Evolutionary conservation across 2,797 vertebrate genomes (phyloP).

Genomic region (Hippopotamyrus pictus): DNA sequence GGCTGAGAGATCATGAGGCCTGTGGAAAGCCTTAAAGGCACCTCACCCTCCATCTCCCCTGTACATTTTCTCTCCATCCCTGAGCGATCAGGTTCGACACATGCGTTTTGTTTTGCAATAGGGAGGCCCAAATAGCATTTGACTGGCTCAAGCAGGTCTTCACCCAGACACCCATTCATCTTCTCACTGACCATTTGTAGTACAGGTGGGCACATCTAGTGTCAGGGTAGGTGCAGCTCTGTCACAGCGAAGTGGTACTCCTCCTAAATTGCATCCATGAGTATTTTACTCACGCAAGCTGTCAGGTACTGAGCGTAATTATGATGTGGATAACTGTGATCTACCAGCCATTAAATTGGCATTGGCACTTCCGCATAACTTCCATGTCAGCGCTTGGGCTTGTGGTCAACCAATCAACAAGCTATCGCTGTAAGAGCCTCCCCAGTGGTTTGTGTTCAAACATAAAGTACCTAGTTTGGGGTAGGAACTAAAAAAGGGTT

Average conservation of each 20-base stretch:
- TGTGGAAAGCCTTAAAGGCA: not conserved
- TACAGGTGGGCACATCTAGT: not conserved
- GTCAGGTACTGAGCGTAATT: not conserved
- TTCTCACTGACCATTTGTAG: not conserved
- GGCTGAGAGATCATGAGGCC: not conserved
- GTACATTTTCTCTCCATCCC: not conserved
- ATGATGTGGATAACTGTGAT: not conserved
- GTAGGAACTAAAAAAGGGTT: not conserved
- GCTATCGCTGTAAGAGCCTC: not conserved
- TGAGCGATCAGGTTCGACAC: not conserved
- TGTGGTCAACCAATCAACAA: not conserved
- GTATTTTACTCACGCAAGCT: not conserved
- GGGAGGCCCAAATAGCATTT: not conserved
- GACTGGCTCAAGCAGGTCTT: not conserved
- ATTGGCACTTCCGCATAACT: not conserved
- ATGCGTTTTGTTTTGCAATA: not conserved
- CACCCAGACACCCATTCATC: not conserved
- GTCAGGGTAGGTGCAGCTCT: not conserved
- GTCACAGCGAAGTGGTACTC: not conserved
- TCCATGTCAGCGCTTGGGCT: not conserved
- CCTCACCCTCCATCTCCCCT: not conserved
- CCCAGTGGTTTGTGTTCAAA: not conserved
- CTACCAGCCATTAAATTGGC: not conserved
- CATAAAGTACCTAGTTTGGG: not conserved
- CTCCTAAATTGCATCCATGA: not conserved